phyloP scores from a whole-genome alignment of 2,797 vertebrate genomes.

The Ibycter americanus region DNA sequence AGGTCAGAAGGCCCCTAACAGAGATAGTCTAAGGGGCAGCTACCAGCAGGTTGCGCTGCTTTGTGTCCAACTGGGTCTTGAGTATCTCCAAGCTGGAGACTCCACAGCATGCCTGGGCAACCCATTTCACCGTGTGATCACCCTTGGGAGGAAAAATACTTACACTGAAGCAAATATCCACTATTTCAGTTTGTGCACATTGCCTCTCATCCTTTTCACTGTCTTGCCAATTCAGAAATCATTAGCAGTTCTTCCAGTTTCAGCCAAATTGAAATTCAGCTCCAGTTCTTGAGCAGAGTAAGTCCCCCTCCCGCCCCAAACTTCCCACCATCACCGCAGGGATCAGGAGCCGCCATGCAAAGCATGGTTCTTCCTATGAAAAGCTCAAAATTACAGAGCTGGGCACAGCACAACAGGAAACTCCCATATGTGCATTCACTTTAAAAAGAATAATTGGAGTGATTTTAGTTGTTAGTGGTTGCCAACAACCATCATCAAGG shows the following conservation, averaged over 20 bases:
- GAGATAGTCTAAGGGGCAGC: not conserved
- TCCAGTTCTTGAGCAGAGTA: fast-evolving
- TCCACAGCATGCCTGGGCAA: not conserved
- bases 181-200: fast-evolving
- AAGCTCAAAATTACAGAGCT: not conserved
- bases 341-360: not conserved
- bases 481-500: not conserved
- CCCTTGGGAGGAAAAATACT: not conserved
- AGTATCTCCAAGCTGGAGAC: not conserved
- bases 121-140: fast-evolving
- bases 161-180: not conserved
- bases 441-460: not conserved
- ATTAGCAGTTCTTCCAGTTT: not conserved
- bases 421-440: not conserved
- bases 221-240: not conserved
- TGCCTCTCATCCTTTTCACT: not conserved
- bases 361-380: fast-evolving
- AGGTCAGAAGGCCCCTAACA: not conserved
- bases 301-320: no score
- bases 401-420: not conserved
- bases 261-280: no score
- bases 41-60: not conserved
- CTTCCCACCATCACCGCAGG: not conserved
- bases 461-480: not conserved
- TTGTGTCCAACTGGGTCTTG: not conserved